Conservation (phyloP, 2,888 invertebrate species). For the Ichneumoninae sp. region DNA sequence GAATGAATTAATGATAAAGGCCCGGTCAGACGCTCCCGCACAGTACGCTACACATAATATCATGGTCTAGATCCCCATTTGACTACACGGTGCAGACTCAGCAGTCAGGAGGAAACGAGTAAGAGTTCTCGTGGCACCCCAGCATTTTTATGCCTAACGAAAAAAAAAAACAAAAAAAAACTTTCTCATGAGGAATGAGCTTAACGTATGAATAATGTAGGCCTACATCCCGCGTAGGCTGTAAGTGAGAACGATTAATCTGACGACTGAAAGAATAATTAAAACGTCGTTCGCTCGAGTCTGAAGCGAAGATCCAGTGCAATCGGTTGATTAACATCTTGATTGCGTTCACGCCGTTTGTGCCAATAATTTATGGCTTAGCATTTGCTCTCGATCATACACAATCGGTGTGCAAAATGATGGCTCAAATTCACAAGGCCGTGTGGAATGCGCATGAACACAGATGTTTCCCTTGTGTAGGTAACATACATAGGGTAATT, state of each 20-base stretch:
- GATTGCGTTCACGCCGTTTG: slow-evolving; percentile 49
- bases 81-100: not conserved
- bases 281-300: slow-evolving; percentile 10
- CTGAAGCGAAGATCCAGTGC: slow-evolving; percentile 28
- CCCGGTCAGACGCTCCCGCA: not conserved
- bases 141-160: slow-evolving; percentile 17
- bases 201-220: slow-evolving; percentile 45
- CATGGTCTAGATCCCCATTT: slow-evolving; percentile 22
- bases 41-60: not conserved
- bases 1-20: slow-evolving; percentile 58
- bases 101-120: not conserved
- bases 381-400: slow-evolving; percentile 46
- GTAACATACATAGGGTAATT: not conserved
- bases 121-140: slow-evolving; percentile 33
- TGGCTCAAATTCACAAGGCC: not conserved
- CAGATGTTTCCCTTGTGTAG: not conserved
- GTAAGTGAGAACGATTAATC: slow-evolving; percentile 42
- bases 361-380: slow-evolving; percentile 45
- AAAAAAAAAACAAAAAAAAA: slow-evolving; percentile 17
- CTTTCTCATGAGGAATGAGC: slow-evolving; percentile 19
- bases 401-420: not conserved
- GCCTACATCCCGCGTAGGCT: not conserved
- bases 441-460: not conserved
- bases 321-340: slow-evolving; percentile 63
- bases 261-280: slow-evolving; percentile 28